These are phyloP conservation scores for Terebella lapidaria DNA, from an alignment of 2,888 invertebrate genomes.

Conservation along the genomic window DNA sequence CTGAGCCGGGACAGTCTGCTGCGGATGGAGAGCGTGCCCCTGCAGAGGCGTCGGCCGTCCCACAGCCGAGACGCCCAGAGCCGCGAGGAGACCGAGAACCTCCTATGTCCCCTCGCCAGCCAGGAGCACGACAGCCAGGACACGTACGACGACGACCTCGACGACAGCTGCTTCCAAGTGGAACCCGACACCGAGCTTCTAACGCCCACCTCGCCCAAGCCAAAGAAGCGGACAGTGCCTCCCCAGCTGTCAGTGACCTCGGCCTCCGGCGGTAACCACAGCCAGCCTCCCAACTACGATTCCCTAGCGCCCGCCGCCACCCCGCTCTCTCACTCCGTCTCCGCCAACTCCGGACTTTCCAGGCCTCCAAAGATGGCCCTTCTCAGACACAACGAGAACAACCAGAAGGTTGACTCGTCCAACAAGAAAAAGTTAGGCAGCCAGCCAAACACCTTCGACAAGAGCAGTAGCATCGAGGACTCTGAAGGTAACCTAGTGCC, in stretches of 20 bases:
- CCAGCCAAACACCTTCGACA: not conserved
- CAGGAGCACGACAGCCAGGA: not conserved
- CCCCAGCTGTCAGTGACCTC: not conserved
- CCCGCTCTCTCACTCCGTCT: not conserved
- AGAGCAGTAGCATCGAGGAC: not conserved
- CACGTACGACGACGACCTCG: not conserved
- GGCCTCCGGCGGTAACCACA: not conserved
- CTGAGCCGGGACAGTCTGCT: not conserved
- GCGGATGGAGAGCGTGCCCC: not conserved
- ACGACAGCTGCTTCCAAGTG: not conserved
- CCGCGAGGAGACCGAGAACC: slow-evolving; percentile 1
- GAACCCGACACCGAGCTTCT: not conserved
- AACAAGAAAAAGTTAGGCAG: not conserved
- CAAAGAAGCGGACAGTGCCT: not conserved
- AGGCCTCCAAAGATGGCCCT: not conserved
- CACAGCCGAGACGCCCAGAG: not conserved
- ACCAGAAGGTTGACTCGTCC: not conserved
- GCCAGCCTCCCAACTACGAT: not conserved
- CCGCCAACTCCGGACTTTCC: not conserved
- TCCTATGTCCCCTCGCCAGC: not conserved
- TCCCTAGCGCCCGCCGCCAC: not conserved
- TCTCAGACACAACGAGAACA: not conserved
- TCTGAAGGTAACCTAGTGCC: slow-evolving; percentile 2
- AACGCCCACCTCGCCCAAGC: not conserved
- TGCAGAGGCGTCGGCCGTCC: not conserved